Evolutionary conservation across 2,888 invertebrate species (phyloP), one percentile per base, ranked within the genome.

Genomic region (Archips crataeganus): DNA sequence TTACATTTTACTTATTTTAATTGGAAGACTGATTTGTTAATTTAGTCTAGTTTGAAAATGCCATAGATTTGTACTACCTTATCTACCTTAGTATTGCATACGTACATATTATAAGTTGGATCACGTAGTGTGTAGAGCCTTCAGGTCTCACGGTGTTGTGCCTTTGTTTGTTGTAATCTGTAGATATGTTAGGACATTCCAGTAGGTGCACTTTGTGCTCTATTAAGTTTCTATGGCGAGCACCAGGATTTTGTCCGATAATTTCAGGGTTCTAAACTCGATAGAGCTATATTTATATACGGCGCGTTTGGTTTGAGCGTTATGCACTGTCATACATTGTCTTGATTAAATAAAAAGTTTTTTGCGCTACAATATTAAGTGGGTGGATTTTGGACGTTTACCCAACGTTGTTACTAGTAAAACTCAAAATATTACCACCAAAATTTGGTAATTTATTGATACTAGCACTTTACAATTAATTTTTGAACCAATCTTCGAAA

Each of bases 11-110:
- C 86, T 88, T 90, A 88, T 92, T 90, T 92, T 89, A 78, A 88
- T 89, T 91, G 86, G 88, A 95, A 95, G 95, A 95, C 95, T 95
- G 95, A 95, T 94, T 93, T 91, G 92, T 94, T 94, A 93, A 88
- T 93, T 87, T 94, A 94, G 93, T 94, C 94, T 94, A 94, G 93
- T 94, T 94, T 90, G 91, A 91, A 89, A 93, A 94, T 94, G 94
- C 94, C 94, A 94, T 94, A 93, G 93, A 93, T 92, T 70, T 65
- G 69, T 70, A 90, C 88, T 82, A 85, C 81, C 83, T 83, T 87
- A 84, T 84, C 82, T 84, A 88, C 85, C 82, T 82, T 89, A 87
- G 83, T 85, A 85, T 89, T 84, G 85, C 87, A 84, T 85, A 85
- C 81, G 84, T 85, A 84, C 87, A 82, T 85, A 85, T 32, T 70